Conservation (phyloP, 2,888 invertebrate genomes). For the Sinohyriopsis cumingii region DNA sequence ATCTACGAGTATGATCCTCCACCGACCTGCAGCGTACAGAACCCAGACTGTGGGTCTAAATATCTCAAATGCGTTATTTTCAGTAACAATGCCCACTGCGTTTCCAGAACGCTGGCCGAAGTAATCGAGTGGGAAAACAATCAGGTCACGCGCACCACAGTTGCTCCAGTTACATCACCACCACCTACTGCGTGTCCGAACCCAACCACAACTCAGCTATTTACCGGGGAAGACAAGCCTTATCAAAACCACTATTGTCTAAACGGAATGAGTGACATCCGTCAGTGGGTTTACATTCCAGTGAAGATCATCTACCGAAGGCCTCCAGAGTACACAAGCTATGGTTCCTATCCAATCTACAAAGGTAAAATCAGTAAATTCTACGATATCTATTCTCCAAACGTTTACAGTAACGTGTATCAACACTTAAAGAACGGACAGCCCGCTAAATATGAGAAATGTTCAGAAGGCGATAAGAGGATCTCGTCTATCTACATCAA, state of each 20-base stretch:
- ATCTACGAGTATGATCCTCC: conserved; percentile 48
- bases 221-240: conserved; percentile 19
- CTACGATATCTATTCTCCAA: conserved; percentile 57
- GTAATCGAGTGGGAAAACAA: conserved; percentile 27
- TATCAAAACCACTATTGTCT: conserved; percentile 59
- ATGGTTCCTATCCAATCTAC: conserved; percentile 49
- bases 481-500: conserved; percentile 53
- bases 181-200: not conserved
- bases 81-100: conserved; percentile 21
- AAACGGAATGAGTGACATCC: conserved; percentile 51
- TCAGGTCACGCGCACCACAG: conserved; percentile 10
- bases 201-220: no score
- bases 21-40: conserved; percentile 42
- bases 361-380: conserved; percentile 36
- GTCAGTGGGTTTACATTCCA: conserved; percentile 58
- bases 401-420: conserved; percentile 35
- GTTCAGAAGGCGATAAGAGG: conserved; percentile 34
- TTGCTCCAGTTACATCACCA: no score
- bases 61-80: conserved; percentile 41
- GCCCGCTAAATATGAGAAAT: conserved; percentile 36
- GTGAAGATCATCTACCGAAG: conserved; percentile 52
- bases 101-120: conserved; percentile 31
- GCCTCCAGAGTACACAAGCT: conserved; percentile 50
- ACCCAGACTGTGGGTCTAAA: conserved; percentile 45
- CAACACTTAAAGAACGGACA: conserved; percentile 28